These are phyloP conservation scores for Polyodon spathula DNA, from an alignment of 2,113 vertebrate species.

Conservation along the genomic window DNA sequence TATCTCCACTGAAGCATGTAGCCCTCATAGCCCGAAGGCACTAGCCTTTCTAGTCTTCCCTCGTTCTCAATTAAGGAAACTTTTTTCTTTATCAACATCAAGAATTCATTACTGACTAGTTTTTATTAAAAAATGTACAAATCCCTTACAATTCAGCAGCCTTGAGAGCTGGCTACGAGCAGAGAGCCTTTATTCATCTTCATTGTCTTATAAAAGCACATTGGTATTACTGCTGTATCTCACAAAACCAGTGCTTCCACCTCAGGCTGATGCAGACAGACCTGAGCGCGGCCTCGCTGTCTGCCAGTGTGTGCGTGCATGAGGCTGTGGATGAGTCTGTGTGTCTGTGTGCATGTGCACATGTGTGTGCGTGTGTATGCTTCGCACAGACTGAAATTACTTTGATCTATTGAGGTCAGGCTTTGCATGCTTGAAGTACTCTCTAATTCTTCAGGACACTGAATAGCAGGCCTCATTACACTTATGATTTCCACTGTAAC, in stretches of 20 bases:
- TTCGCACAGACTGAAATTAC: slow-evolving; percentile 35
- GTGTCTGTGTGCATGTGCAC: slow-evolving; percentile 19
- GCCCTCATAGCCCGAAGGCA: background rate
- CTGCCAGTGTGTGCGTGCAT: background rate
- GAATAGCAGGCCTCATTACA: slow-evolving; percentile 15
- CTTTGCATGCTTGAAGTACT: slow-evolving; percentile 30
- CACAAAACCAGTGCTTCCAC: background rate
- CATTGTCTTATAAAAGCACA: too few relatives aligned
- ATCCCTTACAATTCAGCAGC: too few relatives aligned
- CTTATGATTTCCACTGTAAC: background rate
- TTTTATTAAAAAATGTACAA: too few relatives aligned
- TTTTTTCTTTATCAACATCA: background rate
- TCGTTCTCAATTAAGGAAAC: background rate
- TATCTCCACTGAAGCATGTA: background rate
- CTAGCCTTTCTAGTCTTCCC: background rate
- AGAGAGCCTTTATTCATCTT: too few relatives aligned
- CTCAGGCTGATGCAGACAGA: background rate
- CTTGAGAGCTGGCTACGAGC: too few relatives aligned
- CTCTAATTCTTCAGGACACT: slow-evolving; percentile 35
- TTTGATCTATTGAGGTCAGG: slow-evolving; percentile 58
- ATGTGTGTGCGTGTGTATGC: slow-evolving; percentile 20
- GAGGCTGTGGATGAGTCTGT: background rate
- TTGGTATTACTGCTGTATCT: too few relatives aligned
- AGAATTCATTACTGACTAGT: too few relatives aligned
- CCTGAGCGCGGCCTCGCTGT: background rate